Evolutionary conservation across 2,888 invertebrate genomes (phyloP), one percentile per base, ranked within the genome.

Genomic region (Ferdinandea cuprea): DNA sequence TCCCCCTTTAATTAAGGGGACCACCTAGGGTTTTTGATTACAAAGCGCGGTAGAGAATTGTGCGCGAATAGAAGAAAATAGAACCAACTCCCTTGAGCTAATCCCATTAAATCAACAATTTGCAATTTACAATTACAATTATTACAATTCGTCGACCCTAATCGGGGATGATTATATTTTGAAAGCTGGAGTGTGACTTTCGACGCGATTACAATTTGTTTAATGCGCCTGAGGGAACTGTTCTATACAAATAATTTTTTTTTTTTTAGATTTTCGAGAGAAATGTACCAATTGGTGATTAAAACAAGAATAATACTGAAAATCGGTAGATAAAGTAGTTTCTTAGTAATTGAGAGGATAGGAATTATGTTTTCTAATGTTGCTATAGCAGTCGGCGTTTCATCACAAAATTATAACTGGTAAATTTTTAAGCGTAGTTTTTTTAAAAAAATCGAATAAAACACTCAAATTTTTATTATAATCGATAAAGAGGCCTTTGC

Each of bases 141-240:
- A n/a, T n/a, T n/a, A n/a, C n/a, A n/a, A 77, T 68, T 59, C 76
- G n/a, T 50, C 50, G 40, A 63, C 61, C 72, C 68, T 73, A 73
- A 76, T 54, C 37, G 69, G 17, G 17, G 30, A 37, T 71, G 46
- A 66, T 66, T 72, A 19, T 76, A 52, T 65, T 65, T 80, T 59
- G 63, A 56, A 56, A 42, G 69, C 25, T 9, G 15, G 21, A 52
- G 59, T 66, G 52, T 59, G 76, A 71, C 58, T 63, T 59, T 40
- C 11, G 13, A n/a, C 25, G 13, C 46, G 71, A 40, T 13, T 3
- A 19, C 15, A 54, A 54, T 56, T 68, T 35, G 19, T 37, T 61
- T 56, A 11, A 56, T 28, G 3, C 54, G 66, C 9, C 44, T 4
- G 30, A 35, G 25, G 59, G 54, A 35, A 58, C 37, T 19, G 40